A percentile compares a stretch with the other conserved stretches of the same genome.
These are phyloP conservation scores for Smutsia temminckii DNA, from an alignment of 2,797 vertebrate genomes.

Conservation along the genomic window DNA sequence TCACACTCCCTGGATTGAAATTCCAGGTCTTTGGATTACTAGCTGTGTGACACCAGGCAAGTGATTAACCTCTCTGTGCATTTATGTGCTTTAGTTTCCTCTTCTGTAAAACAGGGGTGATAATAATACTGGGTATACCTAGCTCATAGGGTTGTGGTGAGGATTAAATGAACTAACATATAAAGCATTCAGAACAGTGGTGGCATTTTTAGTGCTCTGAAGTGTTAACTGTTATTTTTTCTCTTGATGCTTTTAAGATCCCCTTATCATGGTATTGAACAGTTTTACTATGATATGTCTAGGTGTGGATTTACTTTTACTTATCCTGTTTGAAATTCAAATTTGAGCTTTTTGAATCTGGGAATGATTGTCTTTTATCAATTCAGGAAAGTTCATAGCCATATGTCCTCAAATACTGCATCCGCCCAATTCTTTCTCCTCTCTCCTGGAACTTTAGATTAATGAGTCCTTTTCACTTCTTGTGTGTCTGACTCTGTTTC, in stretches of 20 bases:
- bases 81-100: neutral
- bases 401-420: neutral
- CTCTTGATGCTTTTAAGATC: neutral
- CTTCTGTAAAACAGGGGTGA: neutral
- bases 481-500: neutral
- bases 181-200: neutral
- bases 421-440: neutral
- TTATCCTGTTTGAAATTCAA: conserved; percentile 42
- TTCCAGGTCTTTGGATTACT: neutral
- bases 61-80: neutral
- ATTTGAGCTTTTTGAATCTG: conserved; percentile 1
- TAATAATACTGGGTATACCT: neutral
- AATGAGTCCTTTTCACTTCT: conserved; percentile 15
- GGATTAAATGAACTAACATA: neutral
- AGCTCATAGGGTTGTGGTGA: neutral
- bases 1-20: neutral
- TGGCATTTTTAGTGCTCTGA: neutral
- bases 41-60: neutral
- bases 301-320: conserved; percentile 34
- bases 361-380: neutral
- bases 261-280: neutral
- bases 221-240: neutral
- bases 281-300: neutral
- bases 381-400: neutral
- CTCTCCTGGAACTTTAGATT: neutral